These are phyloP conservation scores for Drosophila tripunctata DNA, from an alignment of 2,888 invertebrate species.

Conservation along the genomic window DNA sequence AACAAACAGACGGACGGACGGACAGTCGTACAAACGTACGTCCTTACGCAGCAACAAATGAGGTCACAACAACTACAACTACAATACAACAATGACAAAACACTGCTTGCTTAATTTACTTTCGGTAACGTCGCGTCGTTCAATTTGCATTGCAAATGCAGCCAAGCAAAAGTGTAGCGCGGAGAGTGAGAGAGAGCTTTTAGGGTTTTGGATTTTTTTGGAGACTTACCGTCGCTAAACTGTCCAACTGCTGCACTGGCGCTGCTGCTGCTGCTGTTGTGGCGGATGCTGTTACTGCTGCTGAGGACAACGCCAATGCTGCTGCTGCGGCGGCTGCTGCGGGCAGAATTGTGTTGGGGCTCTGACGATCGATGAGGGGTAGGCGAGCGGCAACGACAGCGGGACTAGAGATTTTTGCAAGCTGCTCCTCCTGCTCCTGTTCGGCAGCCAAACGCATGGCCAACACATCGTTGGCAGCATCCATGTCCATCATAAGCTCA, in stretches of 20 bases:
- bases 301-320: slow-evolving; percentile 23
- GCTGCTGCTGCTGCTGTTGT: slow-evolving; percentile 46
- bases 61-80: slow-evolving; percentile 43
- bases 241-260: slow-evolving; percentile 61
- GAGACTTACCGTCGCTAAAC: slow-evolving; percentile 79
- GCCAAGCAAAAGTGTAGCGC: slow-evolving; percentile 30
- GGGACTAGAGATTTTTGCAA: slow-evolving; percentile 77
- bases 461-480: slow-evolving; percentile 37
- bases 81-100: slow-evolving; percentile 28
- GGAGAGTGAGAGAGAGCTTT: no score
- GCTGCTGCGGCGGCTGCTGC: slow-evolving; percentile 48
- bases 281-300: slow-evolving; percentile 41
- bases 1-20: neutral
- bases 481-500: slow-evolving; percentile 37
- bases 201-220: neutral
- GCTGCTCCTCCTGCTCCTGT: slow-evolving; percentile 61
- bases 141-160: slow-evolving; percentile 75
- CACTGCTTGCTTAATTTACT: slow-evolving; percentile 36
- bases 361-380: slow-evolving; percentile 90
- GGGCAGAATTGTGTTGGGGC: slow-evolving; percentile 90
- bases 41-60: slow-evolving; percentile 38
- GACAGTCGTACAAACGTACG: slow-evolving; percentile 46
- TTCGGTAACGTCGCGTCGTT: slow-evolving; percentile 34
- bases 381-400: slow-evolving; percentile 85
- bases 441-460: slow-evolving; percentile 67